Evolutionary conservation across 2,888 invertebrate genomes (phyloP), one percentile per base, ranked within the genome.

Genomic region (Drosophila hamatofila): DNA sequence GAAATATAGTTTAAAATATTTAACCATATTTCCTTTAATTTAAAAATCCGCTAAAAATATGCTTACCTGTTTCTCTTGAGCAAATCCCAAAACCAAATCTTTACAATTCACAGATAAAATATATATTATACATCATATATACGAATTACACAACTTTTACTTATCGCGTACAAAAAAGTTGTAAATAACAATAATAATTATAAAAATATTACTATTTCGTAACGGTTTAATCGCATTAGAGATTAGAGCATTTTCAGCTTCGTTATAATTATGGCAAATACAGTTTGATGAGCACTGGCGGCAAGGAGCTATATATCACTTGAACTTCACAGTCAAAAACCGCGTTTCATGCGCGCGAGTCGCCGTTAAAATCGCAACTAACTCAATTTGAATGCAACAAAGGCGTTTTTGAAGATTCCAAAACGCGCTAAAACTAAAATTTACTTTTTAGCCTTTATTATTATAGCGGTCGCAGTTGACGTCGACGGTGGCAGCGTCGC

Each of bases 321-420:
- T 30, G 30, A 33, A 14, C 23, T 65, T 61, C 12, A 55, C 37
- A 37, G 25, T 14, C 30, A 51, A 69, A 69, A 69, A 60, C 60
- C 71, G 76, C 37, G 37, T 56, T 49, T 16, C 49, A 79, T 75
- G 83, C 75, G 75, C 67, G 64, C 85, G 75, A 63, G 27, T 54
- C 70, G 88, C 76, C 68, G 85, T 65, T 81, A 60, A 77, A 76
- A 77, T 69, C 74, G 75, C 76, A 82, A 86, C 86, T 86, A 86
- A 86, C 85, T 75, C 48, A 70, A 46, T 49, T 60, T 71, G 71
- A 61, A 74, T 74, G 83, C 74, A 69, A 63, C 78, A 73, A 61
- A 73, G 76, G 76, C 59, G 75, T 77, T 86, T 86, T 86, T 86
- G 78, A 86, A 89, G 84, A 87, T 75, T 71, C 70, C 70, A 71